Base-by-base conservation (phyloP, 2,888 invertebrate genomes). In the Boloria euphrosyne region DNA sequence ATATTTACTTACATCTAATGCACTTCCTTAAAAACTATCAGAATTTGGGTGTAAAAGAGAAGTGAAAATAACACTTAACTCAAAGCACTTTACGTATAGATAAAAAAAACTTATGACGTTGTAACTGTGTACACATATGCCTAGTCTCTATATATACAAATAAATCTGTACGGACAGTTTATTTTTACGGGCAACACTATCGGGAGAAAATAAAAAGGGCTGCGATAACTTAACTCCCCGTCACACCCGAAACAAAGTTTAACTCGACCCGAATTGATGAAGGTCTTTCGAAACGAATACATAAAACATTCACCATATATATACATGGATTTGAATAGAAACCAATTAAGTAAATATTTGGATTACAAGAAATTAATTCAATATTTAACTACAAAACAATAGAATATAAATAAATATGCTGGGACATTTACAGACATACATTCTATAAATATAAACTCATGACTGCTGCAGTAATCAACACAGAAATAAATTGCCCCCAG, bases 141-240 rank as follows among this genome's bases (percentile, higher is more conserved):
- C 38, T 17, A 59, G 13, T 22, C 17, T 16, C 49, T 31, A 38
- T 6, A 59, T 17, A 17, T 38, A 38, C 31, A 59, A 59, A 49
- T 49, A 59, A 59, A 59, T 49, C 49, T 14, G 17, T 47, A 55
- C 38, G 49, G n/a, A 57, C 18, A 16, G 22, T 59, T 49, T 49
- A 59, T 59, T 46, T 59, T 14, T 59, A 38, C 59, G 59, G 49
- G 49, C 7, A n/a, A 27, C 49, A 27, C 6, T 59, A 38, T 44
- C 44, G 51, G 22, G 22, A 22, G 44, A 31, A 49, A 52, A 51
- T 52, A 52, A 61, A 61, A 44, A 52, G 61, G 51, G 18, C 22
- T 16, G 43, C 61, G 38, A 52, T 61, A 61, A 61, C 51, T 52
- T 52, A 61, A 61, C 59, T 50, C 47, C 49, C 17, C 31, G 49